Percentiles rank a stretch among this genome's conserved stretches.
Evolutionary conservation across 2,888 invertebrate genomes (phyloP).

Genomic region (Aleiodes alternator): DNA sequence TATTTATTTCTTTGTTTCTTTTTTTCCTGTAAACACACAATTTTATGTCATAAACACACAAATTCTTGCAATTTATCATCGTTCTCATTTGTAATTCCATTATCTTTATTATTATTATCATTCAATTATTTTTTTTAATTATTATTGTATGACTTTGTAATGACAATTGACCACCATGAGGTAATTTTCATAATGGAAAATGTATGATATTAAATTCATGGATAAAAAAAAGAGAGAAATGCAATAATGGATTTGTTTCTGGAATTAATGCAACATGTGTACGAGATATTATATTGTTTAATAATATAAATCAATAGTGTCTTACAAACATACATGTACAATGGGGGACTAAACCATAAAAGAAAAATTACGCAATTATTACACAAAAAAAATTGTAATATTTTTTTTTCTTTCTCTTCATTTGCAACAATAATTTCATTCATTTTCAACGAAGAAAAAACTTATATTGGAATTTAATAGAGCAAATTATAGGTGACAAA

Average conservation of each 20-base stretch:
- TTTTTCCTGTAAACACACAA: conserved; percentile 50
- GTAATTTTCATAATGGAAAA: conserved; percentile 31
- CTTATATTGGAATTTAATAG: background rate
- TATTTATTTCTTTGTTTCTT: background rate
- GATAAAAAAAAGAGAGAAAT: conserved; percentile 37
- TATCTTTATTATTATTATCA: background rate
- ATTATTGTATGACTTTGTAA: background rate
- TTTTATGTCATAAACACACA: conserved; percentile 45
- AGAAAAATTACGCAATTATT: conserved; percentile 58
- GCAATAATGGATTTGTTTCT: background rate
- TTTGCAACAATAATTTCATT: conserved; percentile 33
- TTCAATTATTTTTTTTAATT: background rate
- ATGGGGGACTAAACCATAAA: conserved; percentile 64
- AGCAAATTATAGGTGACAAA: conserved; percentile 3
- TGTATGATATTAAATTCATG: conserved; percentile 37
- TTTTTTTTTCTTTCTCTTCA: conserved; percentile 23
- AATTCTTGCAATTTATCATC: conserved; percentile 27
- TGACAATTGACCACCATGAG: conserved; percentile 11
- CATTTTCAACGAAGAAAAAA: no score
- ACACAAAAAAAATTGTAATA: conserved; percentile 23
- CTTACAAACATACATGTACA: conserved; percentile 68
- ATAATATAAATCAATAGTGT: conserved; percentile 68
- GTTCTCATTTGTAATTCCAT: conserved; percentile 10
- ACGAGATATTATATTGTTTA: conserved; percentile 62
- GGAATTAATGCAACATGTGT: conserved; percentile 23